Evolutionary conservation across 2,797 vertebrate genomes (phyloP).

Genomic region (Cottoperca gobio): DNA sequence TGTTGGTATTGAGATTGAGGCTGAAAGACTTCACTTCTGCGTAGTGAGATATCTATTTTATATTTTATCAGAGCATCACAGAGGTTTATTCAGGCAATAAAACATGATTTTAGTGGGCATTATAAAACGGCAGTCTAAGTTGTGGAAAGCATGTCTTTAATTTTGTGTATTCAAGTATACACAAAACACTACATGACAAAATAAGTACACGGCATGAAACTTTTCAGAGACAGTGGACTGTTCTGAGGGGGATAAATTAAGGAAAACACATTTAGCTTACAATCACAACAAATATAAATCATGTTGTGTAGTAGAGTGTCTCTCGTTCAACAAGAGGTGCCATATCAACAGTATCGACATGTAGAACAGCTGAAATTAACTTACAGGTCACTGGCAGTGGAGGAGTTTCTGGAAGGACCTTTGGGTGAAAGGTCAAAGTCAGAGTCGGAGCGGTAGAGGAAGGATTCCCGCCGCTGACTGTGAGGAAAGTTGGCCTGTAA

Average conservation of each 20-base stretch:
- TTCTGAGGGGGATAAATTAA: background rate
- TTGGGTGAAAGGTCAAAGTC: conserved; percentile 94
- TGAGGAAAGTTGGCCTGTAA: conserved; percentile 88
- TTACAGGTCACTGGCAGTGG: conserved; percentile 93
- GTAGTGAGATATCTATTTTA: background rate
- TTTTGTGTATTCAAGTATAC: background rate
- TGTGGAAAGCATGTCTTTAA: background rate
- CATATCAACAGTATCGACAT: background rate
- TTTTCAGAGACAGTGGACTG: background rate
- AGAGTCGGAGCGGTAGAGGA: conserved; percentile 95
- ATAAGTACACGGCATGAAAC: background rate
- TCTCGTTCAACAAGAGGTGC: background rate
- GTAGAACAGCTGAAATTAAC: conserved; percentile 54
- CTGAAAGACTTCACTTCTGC: background rate
- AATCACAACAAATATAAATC: background rate
- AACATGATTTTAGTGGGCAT: background rate
- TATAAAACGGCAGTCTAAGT: background rate
- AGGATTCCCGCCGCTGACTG: conserved; percentile 93
- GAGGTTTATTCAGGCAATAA: background rate
- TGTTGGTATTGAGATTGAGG: background rate
- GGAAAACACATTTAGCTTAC: background rate
- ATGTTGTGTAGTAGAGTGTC: background rate
- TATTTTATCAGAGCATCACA: background rate
- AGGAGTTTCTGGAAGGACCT: conserved; percentile 91
- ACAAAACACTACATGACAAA: background rate